These are phyloP conservation scores for Tetrax tetrax DNA, from an alignment of 2,113 vertebrate genomes.

Conservation along the genomic window DNA sequence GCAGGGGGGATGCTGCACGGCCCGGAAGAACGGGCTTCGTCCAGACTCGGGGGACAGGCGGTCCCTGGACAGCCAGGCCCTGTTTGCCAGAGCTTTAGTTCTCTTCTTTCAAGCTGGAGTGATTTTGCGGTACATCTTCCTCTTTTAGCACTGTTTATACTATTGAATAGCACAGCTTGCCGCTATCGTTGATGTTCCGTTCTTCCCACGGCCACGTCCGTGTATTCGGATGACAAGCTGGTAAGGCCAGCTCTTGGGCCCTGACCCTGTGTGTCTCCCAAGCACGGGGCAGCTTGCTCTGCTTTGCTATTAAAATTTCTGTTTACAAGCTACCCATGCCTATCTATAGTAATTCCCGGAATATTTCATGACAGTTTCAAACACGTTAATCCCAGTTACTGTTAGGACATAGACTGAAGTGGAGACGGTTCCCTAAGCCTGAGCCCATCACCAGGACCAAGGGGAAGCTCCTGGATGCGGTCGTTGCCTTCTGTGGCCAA, in stretches of 20 bases:
- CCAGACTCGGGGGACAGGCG: no score
- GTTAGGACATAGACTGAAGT: background rate
- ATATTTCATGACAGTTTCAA: background rate
- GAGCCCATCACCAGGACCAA: rapidly evolving
- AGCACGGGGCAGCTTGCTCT: background rate
- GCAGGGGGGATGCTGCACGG: background rate
- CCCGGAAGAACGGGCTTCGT: no score
- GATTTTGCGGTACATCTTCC: background rate
- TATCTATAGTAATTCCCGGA: background rate
- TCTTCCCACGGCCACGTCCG: rapidly evolving
- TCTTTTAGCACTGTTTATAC: rapidly evolving
- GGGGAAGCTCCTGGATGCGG: rapidly evolving
- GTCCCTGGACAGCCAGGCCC: background rate
- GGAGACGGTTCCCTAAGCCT: background rate
- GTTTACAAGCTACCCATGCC: rapidly evolving
- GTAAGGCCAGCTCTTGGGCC: rapidly evolving
- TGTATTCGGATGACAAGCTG: background rate
- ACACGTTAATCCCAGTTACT: no score
- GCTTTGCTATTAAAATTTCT: rapidly evolving
- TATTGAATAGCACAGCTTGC: rapidly evolving
- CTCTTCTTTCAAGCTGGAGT: no score
- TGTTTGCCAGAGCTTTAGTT: background rate
- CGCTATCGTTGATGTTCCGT: rapidly evolving
- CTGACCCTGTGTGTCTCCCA: background rate
- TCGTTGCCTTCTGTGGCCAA: rapidly evolving